Conservation (phyloP, 2,113 vertebrate genomes). For the Lepidothrix coronata region DNA sequence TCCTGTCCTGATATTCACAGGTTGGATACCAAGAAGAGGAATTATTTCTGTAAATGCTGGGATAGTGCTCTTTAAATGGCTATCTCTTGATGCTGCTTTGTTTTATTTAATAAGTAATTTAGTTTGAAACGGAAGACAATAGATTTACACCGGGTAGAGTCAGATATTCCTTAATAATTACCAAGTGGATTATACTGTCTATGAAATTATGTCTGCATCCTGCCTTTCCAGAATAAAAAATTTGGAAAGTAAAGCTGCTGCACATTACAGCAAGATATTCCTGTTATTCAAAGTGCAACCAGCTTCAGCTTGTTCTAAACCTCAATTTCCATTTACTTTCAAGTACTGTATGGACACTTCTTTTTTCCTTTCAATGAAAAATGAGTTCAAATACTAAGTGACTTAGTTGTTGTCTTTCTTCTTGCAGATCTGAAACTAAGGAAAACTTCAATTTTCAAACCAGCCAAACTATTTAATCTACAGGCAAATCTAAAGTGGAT, state of each 20-base stretch:
- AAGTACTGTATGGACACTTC: background rate
- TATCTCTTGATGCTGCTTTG: background rate
- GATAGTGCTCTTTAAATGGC: background rate
- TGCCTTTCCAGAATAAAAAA: background rate
- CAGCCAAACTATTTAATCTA: background rate
- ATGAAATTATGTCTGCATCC: background rate
- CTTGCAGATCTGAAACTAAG: background rate
- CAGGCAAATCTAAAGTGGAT: background rate
- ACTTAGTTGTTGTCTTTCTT: background rate
- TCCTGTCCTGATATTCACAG: background rate
- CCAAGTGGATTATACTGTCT: background rate
- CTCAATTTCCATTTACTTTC: background rate
- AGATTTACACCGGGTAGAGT: background rate
- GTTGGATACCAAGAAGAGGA: background rate
- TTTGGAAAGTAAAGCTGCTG: background rate
- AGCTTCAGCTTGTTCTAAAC: background rate
- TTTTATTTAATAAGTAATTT: slow-evolving; percentile 25
- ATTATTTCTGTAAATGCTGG: background rate
- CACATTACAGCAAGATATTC: background rate
- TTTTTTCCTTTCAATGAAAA: background rate
- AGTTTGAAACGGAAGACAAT: background rate
- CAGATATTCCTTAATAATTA: background rate
- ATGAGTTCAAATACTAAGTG: background rate
- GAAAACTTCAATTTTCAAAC: background rate
- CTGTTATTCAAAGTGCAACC: background rate